Evolutionary conservation across 2,113 vertebrate genomes (phyloP).

Genomic region (Bos taurus): ARS-UCD2.0 NC_037357.1:50501-51000

Average conservation of each 20-base stretch:
- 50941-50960: not conserved
- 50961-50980: not conserved
- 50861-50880: not conserved
- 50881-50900: not conserved
- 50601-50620: not conserved
- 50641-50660: not conserved
- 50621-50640: not conserved
- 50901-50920: not conserved
- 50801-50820: not conserved
- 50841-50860: not conserved
- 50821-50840: not conserved
- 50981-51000: not conserved
- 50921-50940: not conserved
- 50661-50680: not conserved
- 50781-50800: not conserved
- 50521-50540: not conserved
- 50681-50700: not conserved
- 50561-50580: not conserved
- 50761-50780: not conserved
- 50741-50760: not conserved
- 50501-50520: not conserved
- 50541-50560: not conserved
- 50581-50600: not conserved
- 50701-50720: not conserved
- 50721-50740: not conserved